A percentile compares a stretch with the other conserved stretches of the same genome.
These are phyloP conservation scores for Oligia fasciuncula DNA, from an alignment of 2,888 invertebrate species.

Conservation along the genomic window DNA sequence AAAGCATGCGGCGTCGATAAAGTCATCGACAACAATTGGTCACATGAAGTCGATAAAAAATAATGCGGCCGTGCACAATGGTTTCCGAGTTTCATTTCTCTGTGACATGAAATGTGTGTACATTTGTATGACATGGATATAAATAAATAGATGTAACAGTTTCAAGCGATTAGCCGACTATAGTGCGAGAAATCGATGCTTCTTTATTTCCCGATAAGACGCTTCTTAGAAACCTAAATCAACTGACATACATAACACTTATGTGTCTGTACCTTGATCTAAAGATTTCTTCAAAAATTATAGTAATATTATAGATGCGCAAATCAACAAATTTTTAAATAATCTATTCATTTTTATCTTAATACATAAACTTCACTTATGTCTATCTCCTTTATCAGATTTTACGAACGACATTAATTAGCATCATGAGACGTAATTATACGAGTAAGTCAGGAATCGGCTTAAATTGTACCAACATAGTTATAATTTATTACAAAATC, in stretches of 20 bases:
- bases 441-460: background rate
- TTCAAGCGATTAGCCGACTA: constrained; percentile 27
- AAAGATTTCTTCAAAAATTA: background rate
- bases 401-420: constrained; percentile 2
- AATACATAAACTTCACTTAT: background rate
- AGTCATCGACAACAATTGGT: constrained; percentile 78
- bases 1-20: constrained; percentile 81
- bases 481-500: constrained; percentile 4
- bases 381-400: constrained; percentile 14
- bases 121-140: constrained; percentile 50
- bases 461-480: background rate
- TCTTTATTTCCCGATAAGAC: background rate
- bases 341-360: background rate
- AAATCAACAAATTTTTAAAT: background rate
- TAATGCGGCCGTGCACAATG: constrained; percentile 76
- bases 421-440: background rate
- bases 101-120: constrained; percentile 60
- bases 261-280: constrained; percentile 5
- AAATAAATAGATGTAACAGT: constrained; percentile 41
- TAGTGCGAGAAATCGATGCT: background rate
- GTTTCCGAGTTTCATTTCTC: constrained; percentile 78
- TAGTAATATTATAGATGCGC: background rate
- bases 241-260: background rate
- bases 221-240: background rate
- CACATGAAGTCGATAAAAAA: constrained; percentile 76